Percentiles rank a stretch among this genome's conserved stretches.
Evolutionary conservation across 2,113 vertebrate genomes (phyloP).

Genomic region (Pao palembangensis): DNA sequence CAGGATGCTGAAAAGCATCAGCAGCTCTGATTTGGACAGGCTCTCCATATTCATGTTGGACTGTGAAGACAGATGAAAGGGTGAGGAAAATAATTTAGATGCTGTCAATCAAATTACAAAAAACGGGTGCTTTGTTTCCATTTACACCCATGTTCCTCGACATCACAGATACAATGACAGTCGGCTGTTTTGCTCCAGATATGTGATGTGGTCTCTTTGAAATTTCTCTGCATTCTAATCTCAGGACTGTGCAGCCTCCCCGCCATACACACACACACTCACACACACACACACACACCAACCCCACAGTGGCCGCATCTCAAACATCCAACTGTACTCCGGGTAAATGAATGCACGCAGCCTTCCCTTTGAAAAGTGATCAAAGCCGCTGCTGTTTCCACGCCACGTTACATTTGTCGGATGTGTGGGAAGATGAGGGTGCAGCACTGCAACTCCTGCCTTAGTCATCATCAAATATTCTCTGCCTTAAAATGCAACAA

Average conservation of each 20-base stretch:
- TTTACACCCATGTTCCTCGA: too few relatives aligned
- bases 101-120: neutral
- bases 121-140: too few relatives aligned
- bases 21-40: conserved; percentile 89
- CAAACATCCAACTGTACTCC: conserved; percentile 47
- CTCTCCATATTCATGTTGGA: conserved; percentile 94
- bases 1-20: conserved; percentile 93
- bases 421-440: conserved; percentile 4
- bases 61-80: conserved; percentile 48
- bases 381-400: conserved; percentile 53
- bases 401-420: conserved; percentile 30
- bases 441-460: neutral
- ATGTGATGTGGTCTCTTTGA: conserved; percentile 60
- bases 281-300: conserved; percentile 35
- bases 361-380: conserved; percentile 54
- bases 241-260: conserved; percentile 53
- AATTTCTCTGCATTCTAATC: conserved; percentile 46
- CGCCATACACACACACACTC: too few relatives aligned
- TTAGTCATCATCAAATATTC: conserved; percentile 5
- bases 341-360: conserved; percentile 39
- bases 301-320: conserved; percentile 54
- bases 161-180: too few relatives aligned
- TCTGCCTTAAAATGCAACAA: neutral
- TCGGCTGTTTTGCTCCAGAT: neutral
- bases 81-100: neutral